Evolutionary conservation across 2,888 invertebrate genomes (phyloP), one percentile per base, ranked within the genome.

Genomic region (Epirrhoe alternata): DNA sequence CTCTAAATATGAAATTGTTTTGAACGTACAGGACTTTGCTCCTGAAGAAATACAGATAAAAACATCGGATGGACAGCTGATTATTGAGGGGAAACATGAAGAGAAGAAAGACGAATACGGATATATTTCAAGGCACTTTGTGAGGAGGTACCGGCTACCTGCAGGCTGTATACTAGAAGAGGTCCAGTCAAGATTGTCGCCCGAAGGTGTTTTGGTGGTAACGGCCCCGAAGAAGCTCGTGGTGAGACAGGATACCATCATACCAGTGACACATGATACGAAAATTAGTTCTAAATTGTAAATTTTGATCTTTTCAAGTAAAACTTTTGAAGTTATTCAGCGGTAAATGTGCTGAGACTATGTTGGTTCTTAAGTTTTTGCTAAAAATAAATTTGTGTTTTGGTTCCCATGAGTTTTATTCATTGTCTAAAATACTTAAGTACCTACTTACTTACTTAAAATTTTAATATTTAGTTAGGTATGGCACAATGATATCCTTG

Each of bases 71-170:
- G 85, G 83, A 0, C 82, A 77, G 51, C 75, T 90, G 49, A 79
- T 88, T 6, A 79, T 90, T 1, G 86, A 89, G 67, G 89, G 84
- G 0, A 83, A 84, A 69, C 90, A 90, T 54, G 86, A 87, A 24
- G 90, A 90, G 66, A 89, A 80, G 69, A 81, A 84, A 49, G 89
- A 90, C 54, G 85, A 87, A 2, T 78, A 83, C 54, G 90, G 89
- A 0, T 86, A 73, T 33, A 80, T 89, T 52, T 82, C 87, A 4
- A 80, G 88, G 42, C 86, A 85, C 66, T 85, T 90, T 49, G 79
- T 83, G 30, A 84, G 89, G 38, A 82, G 81, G 55, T 87, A 84
- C 69, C 74, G 78, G 1, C 71, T 90, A 33, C 87, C 89, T 5
- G 85, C 86, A 52, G 86, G 79, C 0, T 87, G 87, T 71, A 67